A percentile compares a stretch with the other conserved stretches of the same genome.
These are phyloP conservation scores for Drosophila mimica DNA, from an alignment of 2,888 invertebrate genomes.

Conservation along the genomic window DNA sequence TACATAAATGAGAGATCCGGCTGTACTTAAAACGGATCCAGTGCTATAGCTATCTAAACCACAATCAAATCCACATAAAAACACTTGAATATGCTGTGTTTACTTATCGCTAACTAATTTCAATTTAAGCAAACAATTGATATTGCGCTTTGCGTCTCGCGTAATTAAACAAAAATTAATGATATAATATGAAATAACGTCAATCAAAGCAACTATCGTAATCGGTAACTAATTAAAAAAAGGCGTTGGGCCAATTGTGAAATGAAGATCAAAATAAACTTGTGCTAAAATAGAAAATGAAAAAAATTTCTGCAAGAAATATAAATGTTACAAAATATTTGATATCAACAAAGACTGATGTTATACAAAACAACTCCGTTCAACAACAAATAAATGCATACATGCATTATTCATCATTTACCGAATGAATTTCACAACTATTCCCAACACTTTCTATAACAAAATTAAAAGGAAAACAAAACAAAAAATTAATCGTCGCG, in stretches of 20 bases:
- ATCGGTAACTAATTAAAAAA: slow-evolving; percentile 49
- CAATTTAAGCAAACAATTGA: slow-evolving; percentile 44
- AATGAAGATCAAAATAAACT: slow-evolving; percentile 33
- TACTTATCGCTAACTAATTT: slow-evolving; percentile 51
- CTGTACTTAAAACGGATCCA: slow-evolving; percentile 62
- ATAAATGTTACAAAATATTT: slow-evolving; percentile 39
- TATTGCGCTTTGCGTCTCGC: slow-evolving; percentile 70
- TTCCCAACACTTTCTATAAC: slow-evolving; percentile 52
- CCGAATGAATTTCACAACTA: slow-evolving; percentile 40
- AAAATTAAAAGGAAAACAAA: slow-evolving; percentile 20
- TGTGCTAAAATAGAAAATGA: slow-evolving; percentile 13
- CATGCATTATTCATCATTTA: slow-evolving; percentile 32
- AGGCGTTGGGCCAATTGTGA: slow-evolving; percentile 62
- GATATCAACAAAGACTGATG: slow-evolving; percentile 72
- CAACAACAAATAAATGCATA: slow-evolving; percentile 44
- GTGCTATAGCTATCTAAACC: slow-evolving; percentile 53
- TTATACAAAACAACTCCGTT: slow-evolving; percentile 57
- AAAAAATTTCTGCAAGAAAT: slow-evolving; percentile 29
- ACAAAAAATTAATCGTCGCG: slow-evolving; percentile 68
- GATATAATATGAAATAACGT: slow-evolving; percentile 54
- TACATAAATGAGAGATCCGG: slow-evolving; percentile 51
- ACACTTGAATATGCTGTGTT: slow-evolving; percentile 50
- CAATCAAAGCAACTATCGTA: slow-evolving; percentile 47
- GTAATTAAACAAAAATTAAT: slow-evolving; percentile 34
- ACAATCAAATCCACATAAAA: slow-evolving; percentile 29